A percentile compares a stretch with the other conserved stretches of the same genome.
Conservation (phyloP, 2,113 vertebrate genomes). For the Boleophthalmus pectinirostris region DNA sequence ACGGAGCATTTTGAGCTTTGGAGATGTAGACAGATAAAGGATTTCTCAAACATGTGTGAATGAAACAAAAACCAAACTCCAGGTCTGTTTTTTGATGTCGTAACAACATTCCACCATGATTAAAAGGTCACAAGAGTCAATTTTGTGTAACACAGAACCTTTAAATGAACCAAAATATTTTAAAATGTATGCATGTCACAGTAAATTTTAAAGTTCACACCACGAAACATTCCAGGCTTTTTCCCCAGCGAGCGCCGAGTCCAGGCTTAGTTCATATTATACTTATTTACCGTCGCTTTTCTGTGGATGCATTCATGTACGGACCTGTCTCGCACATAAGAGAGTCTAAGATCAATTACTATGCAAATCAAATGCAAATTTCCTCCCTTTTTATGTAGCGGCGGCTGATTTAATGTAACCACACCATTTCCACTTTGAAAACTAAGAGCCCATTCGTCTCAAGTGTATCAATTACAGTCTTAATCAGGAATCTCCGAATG, state of each 20-base stretch:
- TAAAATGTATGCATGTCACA: not conserved
- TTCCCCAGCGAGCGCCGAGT: conserved; percentile 38
- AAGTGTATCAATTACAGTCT: conserved; percentile 48
- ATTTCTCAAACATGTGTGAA: too few species aligned
- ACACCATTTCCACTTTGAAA: conserved; percentile 35
- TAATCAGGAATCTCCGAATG: conserved; percentile 24
- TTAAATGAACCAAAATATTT: not conserved
- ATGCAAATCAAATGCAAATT: conserved; percentile 64
- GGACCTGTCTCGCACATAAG: conserved; percentile 39
- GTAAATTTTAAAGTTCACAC: conserved; percentile 1
- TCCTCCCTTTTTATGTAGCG: conserved; percentile 47
- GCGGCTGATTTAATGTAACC: conserved; percentile 51
- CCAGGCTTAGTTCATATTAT: conserved; percentile 40
- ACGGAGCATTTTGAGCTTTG: too few species aligned
- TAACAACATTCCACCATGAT: too few species aligned
- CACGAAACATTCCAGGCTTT: conserved; percentile 18
- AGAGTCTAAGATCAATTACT: conserved; percentile 45
- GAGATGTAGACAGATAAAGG: too few species aligned
- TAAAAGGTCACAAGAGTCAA: too few species aligned
- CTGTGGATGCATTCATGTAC: conserved; percentile 41
- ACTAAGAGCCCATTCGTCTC: conserved; percentile 35
- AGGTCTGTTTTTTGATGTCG: too few species aligned
- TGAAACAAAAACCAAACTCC: too few species aligned
- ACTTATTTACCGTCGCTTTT: conserved; percentile 64
- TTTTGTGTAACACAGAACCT: too few species aligned